Percentiles rank a stretch among this genome's conserved stretches.
Conservation (phyloP, 2,888 invertebrate genomes). For the Synanthedon myopaeformis region DNA sequence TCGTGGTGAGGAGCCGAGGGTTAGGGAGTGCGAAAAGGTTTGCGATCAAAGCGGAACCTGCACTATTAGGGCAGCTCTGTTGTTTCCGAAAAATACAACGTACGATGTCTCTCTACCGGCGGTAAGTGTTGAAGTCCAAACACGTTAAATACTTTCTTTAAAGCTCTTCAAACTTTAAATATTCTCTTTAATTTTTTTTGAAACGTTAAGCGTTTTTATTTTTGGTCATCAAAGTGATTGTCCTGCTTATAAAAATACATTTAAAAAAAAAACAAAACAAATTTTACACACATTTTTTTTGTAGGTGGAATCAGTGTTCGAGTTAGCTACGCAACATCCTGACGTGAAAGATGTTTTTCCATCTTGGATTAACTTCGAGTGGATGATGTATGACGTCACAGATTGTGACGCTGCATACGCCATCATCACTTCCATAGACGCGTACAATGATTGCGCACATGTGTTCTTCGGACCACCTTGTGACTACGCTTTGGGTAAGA, state of each 20-base stretch:
- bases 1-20: constrained; percentile 39
- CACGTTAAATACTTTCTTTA: too few species aligned
- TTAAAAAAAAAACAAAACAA: background rate
- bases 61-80: constrained; percentile 73
- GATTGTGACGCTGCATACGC: constrained; percentile 80
- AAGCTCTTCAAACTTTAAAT: too few species aligned
- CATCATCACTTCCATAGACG: constrained; percentile 78
- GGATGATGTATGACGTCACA: constrained; percentile 74
- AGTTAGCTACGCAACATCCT: constrained; percentile 71
- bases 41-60: constrained; percentile 65
- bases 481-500: constrained; percentile 84
- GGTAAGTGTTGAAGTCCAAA: constrained; percentile 34
- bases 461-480: constrained; percentile 86
- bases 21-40: constrained; percentile 55
- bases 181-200: too few species aligned
- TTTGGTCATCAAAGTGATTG: too few species aligned
- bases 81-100: constrained; percentile 72
- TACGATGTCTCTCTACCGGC: constrained; percentile 66
- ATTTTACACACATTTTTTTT: constrained; percentile 5
- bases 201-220: too few species aligned
- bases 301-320: constrained; percentile 72
- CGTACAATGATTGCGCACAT: constrained; percentile 79
- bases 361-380: constrained; percentile 69
- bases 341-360: constrained; percentile 67
- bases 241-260: background rate